These are phyloP conservation scores for Helicolenus hilgendorfi DNA, from an alignment of 2,797 vertebrate genomes.

Conservation along the genomic window DNA sequence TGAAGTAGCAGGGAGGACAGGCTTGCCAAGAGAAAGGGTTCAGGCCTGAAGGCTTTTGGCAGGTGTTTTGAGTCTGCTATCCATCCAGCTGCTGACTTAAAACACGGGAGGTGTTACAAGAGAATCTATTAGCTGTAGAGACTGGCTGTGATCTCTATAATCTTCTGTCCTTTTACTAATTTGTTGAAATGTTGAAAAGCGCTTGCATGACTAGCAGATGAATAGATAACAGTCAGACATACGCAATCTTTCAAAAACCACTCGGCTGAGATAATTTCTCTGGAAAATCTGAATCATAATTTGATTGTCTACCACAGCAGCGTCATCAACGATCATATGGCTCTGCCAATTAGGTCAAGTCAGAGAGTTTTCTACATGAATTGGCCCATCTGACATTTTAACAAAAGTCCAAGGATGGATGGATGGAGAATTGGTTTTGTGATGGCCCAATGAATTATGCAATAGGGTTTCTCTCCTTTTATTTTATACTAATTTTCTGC, in stretches of 20 bases:
- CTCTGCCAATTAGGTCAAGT: conserved; percentile 59
- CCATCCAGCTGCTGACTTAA: conserved; percentile 80
- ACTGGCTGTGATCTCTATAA: conserved; percentile 50
- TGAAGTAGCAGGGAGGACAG: conserved; percentile 74
- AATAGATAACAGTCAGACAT: conserved; percentile 11
- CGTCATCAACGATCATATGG: conserved; percentile 30
- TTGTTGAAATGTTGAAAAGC: conserved; percentile 17
- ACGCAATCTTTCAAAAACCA: conserved; percentile 7
- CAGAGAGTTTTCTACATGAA: conserved; percentile 61
- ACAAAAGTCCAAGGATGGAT: conserved; percentile 52
- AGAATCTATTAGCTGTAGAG: conserved; percentile 66
- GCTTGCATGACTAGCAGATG: background rate
- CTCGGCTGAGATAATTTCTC: background rate
- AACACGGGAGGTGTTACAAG: conserved; percentile 72
- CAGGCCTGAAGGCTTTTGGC: conserved; percentile 79
- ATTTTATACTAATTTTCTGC: conserved; percentile 26
- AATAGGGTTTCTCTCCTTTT: conserved; percentile 11
- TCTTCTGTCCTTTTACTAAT: conserved; percentile 41
- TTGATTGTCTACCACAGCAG: conserved; percentile 31
- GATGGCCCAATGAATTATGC: conserved; percentile 68
- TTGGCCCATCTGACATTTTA: conserved; percentile 59
- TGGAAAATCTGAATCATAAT: conserved; percentile 50
- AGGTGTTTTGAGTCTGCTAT: conserved; percentile 83
- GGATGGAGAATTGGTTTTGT: conserved; percentile 33
- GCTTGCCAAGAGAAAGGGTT: conserved; percentile 79